Base-by-base conservation (phyloP, 2,797 vertebrate species). In the Myiotriccus ornatus region DNA sequence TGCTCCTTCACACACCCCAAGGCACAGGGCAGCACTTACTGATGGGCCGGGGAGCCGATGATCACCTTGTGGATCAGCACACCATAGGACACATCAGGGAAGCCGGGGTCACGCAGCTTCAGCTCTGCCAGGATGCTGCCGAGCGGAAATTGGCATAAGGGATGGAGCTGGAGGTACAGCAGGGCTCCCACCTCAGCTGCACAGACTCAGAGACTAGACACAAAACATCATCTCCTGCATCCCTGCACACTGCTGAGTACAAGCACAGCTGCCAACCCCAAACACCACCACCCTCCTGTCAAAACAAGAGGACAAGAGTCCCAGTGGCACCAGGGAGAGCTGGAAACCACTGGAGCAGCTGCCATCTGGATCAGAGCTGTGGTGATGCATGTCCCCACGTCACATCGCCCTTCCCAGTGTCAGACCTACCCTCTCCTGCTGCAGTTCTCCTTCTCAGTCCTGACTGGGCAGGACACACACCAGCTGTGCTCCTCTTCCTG, bases 1-100 rank as follows among this genome's bases (percentile, higher is more conserved):
- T 60, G 46, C 55, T 43, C 35, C 34, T 52, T 49, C 30, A 9
- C 64, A 22, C 22, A 7, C 4, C 52, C 17, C 27, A 8, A 24
- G 30, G 46, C 19, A 44, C 57, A 22, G 8, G 32, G 30, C 39
- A 24, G 68, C 76, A 88, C 97, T 98, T 87, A 99, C 99, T 98
- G 98, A 93, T 98, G 96, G 21, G 99, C 99, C 0, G 99, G 99
- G 44, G 99, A 99, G 84, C 99, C 99, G 2, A 96, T 93, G 96
- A 99, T 99, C 84, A 99, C 98, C 94, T 97, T 98, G 96, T 99
- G 99, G 95, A 99, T 99, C 59, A 99, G 98, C 91, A 99, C 98
- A 6, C 99, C 99, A 0, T 99, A 98, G 32, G 98, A 98, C 76
- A 99, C 98, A 2, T 99, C 98, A 0, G 99, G 98, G 90, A 99